Conservation (phyloP, 2,113 vertebrate genomes). For the Leuciscus idus region DNA sequence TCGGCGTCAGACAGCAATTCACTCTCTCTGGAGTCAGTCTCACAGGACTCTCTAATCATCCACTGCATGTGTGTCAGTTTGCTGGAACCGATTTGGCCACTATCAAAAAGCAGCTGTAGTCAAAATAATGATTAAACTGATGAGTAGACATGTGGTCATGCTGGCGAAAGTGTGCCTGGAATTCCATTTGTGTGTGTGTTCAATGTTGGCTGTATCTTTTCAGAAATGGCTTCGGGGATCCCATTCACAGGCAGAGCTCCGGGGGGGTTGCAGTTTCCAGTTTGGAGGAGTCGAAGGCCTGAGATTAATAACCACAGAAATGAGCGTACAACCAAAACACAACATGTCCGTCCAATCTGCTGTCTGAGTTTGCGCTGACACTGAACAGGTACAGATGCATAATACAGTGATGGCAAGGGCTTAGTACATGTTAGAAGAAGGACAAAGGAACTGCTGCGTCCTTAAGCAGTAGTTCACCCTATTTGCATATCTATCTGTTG, state of each 20-base stretch:
- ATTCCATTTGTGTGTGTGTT: slow-evolving; percentile 35
- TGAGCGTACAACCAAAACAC: slow-evolving; percentile 43
- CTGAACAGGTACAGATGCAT: slow-evolving; percentile 33
- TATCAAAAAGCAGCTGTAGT: slow-evolving; percentile 48
- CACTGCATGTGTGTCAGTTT: neutral
- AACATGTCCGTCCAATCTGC: slow-evolving; percentile 40
- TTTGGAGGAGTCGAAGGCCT: slow-evolving; percentile 16
- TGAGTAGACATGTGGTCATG: slow-evolving; percentile 51
- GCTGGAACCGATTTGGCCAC: neutral
- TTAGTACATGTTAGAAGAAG: neutral
- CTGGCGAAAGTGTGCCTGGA: slow-evolving; percentile 14
- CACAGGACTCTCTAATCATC: neutral
- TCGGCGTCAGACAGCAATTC: slow-evolving; percentile 2
- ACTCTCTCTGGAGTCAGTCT: slow-evolving; percentile 14
- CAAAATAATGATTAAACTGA: slow-evolving; percentile 51
- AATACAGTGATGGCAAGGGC: slow-evolving; percentile 17
- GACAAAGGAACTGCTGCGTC: neutral
- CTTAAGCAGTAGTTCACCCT: neutral
- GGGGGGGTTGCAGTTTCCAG: neutral
- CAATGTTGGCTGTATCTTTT: slow-evolving; percentile 37
- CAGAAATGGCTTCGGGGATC: slow-evolving; percentile 11
- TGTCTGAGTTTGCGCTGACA: slow-evolving; percentile 33
- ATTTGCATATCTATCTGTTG: neutral
- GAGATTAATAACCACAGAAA: slow-evolving; percentile 50
- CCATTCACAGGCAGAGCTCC: slow-evolving; percentile 16